phyloP scores from a whole-genome alignment of 53 echinoderm and acorn worm species.

The Arbacia lixula region DNA sequence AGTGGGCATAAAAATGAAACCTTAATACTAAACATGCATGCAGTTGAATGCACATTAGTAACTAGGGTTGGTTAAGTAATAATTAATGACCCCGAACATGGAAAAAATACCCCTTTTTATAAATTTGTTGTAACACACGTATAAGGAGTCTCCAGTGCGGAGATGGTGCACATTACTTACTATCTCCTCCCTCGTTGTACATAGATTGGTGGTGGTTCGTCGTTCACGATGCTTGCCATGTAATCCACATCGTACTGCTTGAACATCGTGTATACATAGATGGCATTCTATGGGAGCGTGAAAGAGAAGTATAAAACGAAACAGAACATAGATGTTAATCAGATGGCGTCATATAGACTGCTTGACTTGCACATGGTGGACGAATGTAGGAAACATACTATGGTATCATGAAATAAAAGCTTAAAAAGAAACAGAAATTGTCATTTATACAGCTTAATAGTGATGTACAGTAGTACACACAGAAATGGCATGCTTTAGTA shows the following conservation, averaged over 20 bases:
- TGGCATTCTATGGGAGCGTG: constrained; percentile 61
- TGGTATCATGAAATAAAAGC: too few species aligned
- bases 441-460: too few species aligned
- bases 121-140: not conserved
- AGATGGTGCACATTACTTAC: constrained; percentile 55
- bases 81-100: too few species aligned
- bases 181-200: constrained; percentile 63
- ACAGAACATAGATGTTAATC: not conserved
- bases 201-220: constrained; percentile 53
- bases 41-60: too few species aligned
- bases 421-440: too few species aligned
- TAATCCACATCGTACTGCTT: constrained; percentile 86
- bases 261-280: constrained; percentile 75
- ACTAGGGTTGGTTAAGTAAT: too few species aligned
- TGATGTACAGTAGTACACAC: too few species aligned
- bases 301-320: not conserved
- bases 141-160: not conserved
- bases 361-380: not conserved
- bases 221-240: constrained; percentile 69
- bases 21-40: too few species aligned
- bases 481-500: too few species aligned
- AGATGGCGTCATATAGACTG: not conserved
- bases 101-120: too few species aligned
- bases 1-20: too few species aligned
- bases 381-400: not conserved